Conservation (phyloP, 1,140 invertebrate species). For the Neocloeon triangulifer region DNA sequence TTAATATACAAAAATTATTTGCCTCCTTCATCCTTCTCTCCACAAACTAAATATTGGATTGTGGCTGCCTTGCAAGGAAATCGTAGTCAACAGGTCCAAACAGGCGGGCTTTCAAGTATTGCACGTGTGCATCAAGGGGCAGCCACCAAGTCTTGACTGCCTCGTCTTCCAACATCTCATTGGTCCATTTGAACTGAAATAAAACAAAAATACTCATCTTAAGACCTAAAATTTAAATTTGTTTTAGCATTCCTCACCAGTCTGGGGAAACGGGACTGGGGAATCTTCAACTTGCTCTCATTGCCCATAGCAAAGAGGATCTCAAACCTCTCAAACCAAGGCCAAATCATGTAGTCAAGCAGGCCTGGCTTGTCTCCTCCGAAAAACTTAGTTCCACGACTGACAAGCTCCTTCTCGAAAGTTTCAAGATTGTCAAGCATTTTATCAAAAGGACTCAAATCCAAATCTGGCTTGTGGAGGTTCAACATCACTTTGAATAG, state of each 20-base stretch:
- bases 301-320: constrained; percentile 16
- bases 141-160: constrained; percentile 40
- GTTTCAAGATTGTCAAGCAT: constrained; percentile 27
- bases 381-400: constrained; percentile 39
- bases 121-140: constrained; percentile 41
- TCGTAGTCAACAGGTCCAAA: constrained; percentile 45
- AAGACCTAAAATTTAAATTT: too few species aligned
- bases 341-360: constrained; percentile 80
- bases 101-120: constrained; percentile 35
- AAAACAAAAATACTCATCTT: constrained; percentile 11
- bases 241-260: constrained; percentile 22
- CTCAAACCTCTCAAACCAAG: constrained; percentile 53
- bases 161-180: constrained; percentile 39
- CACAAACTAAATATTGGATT: too few species aligned
- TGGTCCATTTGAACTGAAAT: constrained; percentile 39
- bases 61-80: too few species aligned
- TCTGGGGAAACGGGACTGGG: constrained; percentile 19
- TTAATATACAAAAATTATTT: too few species aligned
- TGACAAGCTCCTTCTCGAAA: constrained; percentile 39
- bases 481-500: constrained; percentile 11
- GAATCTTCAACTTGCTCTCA: constrained; percentile 14
- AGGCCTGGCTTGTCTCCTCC: constrained; percentile 40
- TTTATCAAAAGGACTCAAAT: too few species aligned
- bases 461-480: too few species aligned
- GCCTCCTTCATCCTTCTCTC: too few species aligned